phyloP scores from a whole-genome alignment of 30 jellyfish, hydroid and myxozoan species.

The Aurelia sp. region DNA sequence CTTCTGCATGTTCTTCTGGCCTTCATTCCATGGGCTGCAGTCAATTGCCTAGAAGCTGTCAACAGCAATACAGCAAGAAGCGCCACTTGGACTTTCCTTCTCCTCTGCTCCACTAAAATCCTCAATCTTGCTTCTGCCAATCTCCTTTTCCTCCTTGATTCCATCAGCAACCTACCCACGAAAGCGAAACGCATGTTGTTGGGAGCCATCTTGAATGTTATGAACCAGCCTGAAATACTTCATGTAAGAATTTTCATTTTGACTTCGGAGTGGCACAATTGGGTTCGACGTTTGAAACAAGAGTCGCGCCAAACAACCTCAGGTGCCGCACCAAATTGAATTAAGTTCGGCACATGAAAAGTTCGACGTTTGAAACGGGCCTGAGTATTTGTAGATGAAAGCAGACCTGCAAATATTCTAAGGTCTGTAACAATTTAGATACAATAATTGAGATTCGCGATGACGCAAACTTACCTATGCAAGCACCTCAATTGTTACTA shows the following conservation, averaged over 20 bases:
- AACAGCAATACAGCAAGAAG: slow-evolving; percentile 1
- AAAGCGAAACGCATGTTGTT: not conserved
- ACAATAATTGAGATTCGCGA: no score
- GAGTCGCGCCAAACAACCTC: slow-evolving; percentile 3
- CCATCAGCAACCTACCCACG: not conserved
- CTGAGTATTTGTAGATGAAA: no score
- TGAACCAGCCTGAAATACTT: not conserved
- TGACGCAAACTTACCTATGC: no score
- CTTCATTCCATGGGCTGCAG: not conserved
- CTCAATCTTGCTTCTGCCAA: not conserved
- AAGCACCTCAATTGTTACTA: no score
- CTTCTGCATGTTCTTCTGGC: slow-evolving; percentile 8
- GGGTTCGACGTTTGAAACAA: slow-evolving; percentile 17
- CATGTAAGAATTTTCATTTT: slow-evolving; percentile 1
- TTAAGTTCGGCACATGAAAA: slow-evolving; percentile 26
- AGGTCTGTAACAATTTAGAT: no score
- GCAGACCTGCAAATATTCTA: no score
- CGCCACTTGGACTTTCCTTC: not conserved
- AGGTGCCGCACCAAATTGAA: slow-evolving; percentile 9
- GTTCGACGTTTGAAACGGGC: slow-evolving; percentile 7
- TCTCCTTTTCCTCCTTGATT: not conserved
- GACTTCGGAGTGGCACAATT: not conserved
- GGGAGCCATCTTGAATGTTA: not conserved
- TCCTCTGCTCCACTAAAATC: not conserved
- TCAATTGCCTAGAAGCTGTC: slow-evolving; percentile 4